Conservation (phyloP, 2,113 vertebrate genomes). For the Peromyscus maniculatus region DNA sequence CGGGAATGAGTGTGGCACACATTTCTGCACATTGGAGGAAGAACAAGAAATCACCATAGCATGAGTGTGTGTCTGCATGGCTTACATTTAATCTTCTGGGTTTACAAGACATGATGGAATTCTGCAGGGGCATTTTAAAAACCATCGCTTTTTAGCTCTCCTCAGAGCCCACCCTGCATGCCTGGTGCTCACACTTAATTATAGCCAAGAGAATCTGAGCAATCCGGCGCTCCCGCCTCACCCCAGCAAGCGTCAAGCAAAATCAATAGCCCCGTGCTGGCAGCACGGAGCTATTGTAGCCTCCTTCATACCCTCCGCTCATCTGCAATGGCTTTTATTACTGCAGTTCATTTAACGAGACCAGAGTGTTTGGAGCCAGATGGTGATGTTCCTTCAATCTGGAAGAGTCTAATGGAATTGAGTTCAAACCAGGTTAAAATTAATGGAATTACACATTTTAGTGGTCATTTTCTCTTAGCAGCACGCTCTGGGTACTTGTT, state of each 20-base stretch:
- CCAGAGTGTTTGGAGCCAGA: constrained; percentile 57
- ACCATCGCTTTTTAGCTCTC: background rate
- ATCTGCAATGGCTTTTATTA: constrained; percentile 62
- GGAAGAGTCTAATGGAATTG: constrained; percentile 46
- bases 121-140: constrained; percentile 4
- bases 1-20: background rate
- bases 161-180: background rate
- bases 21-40: background rate
- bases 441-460: constrained; percentile 28
- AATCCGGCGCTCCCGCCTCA: background rate
- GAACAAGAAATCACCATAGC: background rate
- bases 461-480: background rate
- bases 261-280: constrained; percentile 50
- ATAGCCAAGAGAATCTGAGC: constrained; percentile 44
- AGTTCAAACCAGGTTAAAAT: constrained; percentile 70
- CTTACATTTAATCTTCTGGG: background rate
- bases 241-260: background rate
- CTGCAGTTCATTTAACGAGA: constrained; percentile 66
- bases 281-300: background rate
- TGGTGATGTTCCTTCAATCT: constrained; percentile 54
- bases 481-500: background rate
- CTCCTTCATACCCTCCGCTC: constrained; percentile 41
- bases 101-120: background rate
- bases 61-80: background rate
- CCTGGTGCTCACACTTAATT: background rate